Evolutionary conservation across 2,797 vertebrate species (phyloP).

Genomic region (Lutjanus campechanus): DNA sequence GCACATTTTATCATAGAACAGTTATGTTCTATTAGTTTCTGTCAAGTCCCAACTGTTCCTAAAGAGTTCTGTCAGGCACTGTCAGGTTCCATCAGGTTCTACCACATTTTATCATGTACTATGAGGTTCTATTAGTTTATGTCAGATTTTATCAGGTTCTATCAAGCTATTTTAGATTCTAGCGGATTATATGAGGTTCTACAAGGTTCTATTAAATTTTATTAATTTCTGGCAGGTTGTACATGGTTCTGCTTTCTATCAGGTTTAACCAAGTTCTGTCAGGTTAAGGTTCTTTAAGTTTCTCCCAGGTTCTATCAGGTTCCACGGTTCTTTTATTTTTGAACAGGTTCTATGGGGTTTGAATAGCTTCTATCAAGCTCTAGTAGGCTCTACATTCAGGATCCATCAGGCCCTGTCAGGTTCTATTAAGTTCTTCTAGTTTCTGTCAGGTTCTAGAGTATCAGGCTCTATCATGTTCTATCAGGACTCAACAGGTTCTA

Average conservation of each 20-base stretch:
- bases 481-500: background rate
- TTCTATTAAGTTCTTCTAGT: background rate
- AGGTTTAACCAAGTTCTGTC: no score
- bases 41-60: background rate
- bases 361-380: background rate
- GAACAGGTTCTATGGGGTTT: background rate
- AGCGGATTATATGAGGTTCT: background rate
- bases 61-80: background rate
- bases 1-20: no score
- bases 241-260: no score
- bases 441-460: background rate
- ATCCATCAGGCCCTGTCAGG: background rate
- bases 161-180: background rate
- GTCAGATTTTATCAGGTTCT: background rate
- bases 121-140: no score
- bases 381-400: no score
- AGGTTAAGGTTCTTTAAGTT: background rate
- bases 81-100: background rate
- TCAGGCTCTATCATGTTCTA: background rate
- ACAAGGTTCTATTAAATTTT: background rate
- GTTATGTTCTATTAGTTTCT: background rate
- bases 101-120: no score
- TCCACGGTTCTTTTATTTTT: background rate
- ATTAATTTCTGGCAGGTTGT: no score
- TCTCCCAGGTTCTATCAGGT: background rate